Evolutionary conservation across 2,888 invertebrate genomes (phyloP).

Genomic region (Caenorhabditis doughertyi): DNA sequence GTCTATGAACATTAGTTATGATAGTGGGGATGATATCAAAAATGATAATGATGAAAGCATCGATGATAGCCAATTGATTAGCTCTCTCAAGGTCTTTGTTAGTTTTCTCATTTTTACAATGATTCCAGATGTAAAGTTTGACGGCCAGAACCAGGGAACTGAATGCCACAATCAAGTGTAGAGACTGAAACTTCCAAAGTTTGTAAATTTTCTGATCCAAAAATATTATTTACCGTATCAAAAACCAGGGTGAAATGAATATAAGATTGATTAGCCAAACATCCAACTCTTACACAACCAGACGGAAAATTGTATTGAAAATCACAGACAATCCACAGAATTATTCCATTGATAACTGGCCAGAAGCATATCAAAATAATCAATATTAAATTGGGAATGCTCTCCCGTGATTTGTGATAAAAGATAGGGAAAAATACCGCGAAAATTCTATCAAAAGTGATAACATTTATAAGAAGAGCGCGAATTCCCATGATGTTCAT

Average conservation of each 20-base stretch:
- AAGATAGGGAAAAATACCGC: neutral
- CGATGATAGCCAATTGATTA: too few species aligned
- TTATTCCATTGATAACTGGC: neutral
- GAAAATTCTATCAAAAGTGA: neutral
- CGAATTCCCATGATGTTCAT: neutral
- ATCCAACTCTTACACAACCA: neutral
- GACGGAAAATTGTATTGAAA: slow-evolving; percentile 3
- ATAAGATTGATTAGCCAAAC: neutral
- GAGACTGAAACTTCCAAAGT: neutral
- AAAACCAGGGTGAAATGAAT: neutral
- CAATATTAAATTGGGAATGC: neutral
- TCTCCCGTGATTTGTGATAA: neutral
- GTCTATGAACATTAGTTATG: too few species aligned
- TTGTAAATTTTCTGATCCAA: neutral
- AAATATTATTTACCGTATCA: neutral
- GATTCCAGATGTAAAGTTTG: slow-evolving; percentile 33
- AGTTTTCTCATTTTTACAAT: neutral
- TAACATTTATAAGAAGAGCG: neutral
- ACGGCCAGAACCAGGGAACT: neutral
- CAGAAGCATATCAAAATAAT: neutral
- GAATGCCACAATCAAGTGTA: neutral
- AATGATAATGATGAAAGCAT: slow-evolving; percentile 5
- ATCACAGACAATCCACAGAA: neutral
- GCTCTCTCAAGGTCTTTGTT: slow-evolving; percentile 11
- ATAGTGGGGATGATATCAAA: neutral